Conservation (phyloP, 1,140 invertebrate genomes). For the Ceratosolen solmsi region DNA sequence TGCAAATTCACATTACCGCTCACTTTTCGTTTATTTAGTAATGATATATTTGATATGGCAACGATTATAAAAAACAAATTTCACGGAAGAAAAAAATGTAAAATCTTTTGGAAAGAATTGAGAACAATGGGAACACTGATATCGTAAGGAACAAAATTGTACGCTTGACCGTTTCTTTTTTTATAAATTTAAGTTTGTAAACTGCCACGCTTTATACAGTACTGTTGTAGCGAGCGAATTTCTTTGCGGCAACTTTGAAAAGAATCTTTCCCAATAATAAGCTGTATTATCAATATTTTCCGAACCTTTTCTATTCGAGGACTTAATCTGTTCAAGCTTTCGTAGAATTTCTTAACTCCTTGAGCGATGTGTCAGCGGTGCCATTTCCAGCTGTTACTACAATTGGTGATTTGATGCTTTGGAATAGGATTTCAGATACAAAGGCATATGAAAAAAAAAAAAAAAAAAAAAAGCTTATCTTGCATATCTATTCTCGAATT, state of each 20-base stretch:
- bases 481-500: too few species aligned
- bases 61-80: too few species aligned
- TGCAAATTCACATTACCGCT: too few species aligned
- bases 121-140: background rate
- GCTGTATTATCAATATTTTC: conserved; percentile 40
- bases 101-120: background rate
- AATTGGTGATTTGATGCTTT: background rate
- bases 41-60: too few species aligned
- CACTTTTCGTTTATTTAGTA: too few species aligned
- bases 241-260: background rate
- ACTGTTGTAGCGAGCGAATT: background rate
- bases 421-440: background rate
- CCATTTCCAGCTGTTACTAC: conserved; percentile 18
- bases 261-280: conserved; percentile 1
- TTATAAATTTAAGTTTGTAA: too few species aligned
- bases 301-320: conserved; percentile 13
- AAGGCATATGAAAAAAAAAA: too few species aligned
- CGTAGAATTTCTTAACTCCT: conserved; percentile 32
- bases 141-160: background rate
- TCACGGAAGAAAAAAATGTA: too few species aligned
- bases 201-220: background rate
- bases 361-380: background rate
- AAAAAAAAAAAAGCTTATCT: too few species aligned
- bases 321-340: background rate
- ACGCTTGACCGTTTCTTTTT: conserved; percentile 25